Base-by-base conservation (phyloP, 2,888 invertebrate genomes). In the Hymenopus coronatus region DNA sequence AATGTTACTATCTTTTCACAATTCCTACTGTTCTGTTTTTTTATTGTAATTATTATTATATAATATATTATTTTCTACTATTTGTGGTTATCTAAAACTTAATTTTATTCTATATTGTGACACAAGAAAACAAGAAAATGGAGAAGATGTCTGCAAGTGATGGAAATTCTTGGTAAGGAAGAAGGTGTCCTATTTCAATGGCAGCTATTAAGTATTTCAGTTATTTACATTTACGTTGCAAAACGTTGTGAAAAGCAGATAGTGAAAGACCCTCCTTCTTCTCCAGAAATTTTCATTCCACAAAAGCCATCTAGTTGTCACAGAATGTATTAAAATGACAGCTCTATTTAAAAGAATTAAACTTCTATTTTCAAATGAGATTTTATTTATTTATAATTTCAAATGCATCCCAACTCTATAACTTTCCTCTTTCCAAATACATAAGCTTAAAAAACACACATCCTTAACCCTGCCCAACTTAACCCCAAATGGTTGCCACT, bases 331-430 rank as follows among this genome's bases (percentile, higher is more conserved):
- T 82, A 30, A 82, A 15, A 70, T 87, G 87, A 82, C 82, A 87
- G 87, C 82, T 87, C 87, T 87, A 87, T 33, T 82, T 82, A 82
- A 27, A 87, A 87, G 87, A 87, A 87, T 82, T 87, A 87, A 87
- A 87, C 54, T 27, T 87, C 27, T 87, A 87, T 87, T 87, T 87
- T 87, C 82, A 87, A 82, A 82, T 27, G 15, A 40, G 4, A 33
- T 14, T 30, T 84, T 20, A 12, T 15, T 84, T 84, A 30, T 84
- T 30, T 70, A 25, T 20, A 20, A 20, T 20, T 70, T 1, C 20
- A 54, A 54, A 20, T 20, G 33, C 40, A 40, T 40, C 40, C 40
- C 12, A 33, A 33, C 1, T 33, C 33, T 8, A 33, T 1, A 33
- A 8, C 40, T 12, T 40, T 40, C 40, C 40, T 40, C 40, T 12